phyloP scores from a whole-genome alignment of 1,140 invertebrate genomes.

The Choristoneura fumiferana region DNA sequence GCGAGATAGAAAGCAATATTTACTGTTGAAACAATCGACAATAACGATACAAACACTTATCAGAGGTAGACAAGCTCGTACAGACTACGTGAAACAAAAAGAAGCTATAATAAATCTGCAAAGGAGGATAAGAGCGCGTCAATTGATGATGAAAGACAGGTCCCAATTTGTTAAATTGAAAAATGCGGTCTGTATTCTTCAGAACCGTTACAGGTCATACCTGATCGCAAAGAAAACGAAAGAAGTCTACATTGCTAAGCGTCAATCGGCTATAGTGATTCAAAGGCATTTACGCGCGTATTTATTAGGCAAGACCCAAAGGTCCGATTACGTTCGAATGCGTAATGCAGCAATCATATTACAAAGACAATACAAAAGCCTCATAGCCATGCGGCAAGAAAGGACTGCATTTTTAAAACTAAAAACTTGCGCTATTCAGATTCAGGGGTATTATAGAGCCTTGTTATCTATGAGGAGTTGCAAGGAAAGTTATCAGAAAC shows the following conservation, averaged over 20 bases:
- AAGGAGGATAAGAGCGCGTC: conserved; percentile 60
- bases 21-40: conserved; percentile 46
- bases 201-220: conserved; percentile 68
- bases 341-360: conserved; percentile 38
- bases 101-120: conserved; percentile 62
- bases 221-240: conserved; percentile 51
- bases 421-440: conserved; percentile 37
- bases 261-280: conserved; percentile 41
- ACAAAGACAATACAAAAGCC: conserved; percentile 45
- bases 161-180: conserved; percentile 55
- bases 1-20: conserved; percentile 38
- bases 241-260: conserved; percentile 57
- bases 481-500: conserved; percentile 40
- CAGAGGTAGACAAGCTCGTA: conserved; percentile 45
- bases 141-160: conserved; percentile 55
- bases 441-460: conserved; percentile 60
- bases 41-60: conserved; percentile 67
- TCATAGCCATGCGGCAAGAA: conserved; percentile 40
- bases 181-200: conserved; percentile 60
- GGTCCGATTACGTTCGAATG: conserved; percentile 37
- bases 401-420: conserved; percentile 38
- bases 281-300: conserved; percentile 48
- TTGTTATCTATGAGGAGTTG: conserved; percentile 39
- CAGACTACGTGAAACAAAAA: conserved; percentile 49
- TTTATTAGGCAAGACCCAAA: conserved; percentile 35